A percentile compares a stretch with the other conserved stretches of the same genome.
These are phyloP conservation scores for Glaucomys volans DNA, from an alignment of 2,113 vertebrate genomes.

Conservation along the genomic window DNA sequence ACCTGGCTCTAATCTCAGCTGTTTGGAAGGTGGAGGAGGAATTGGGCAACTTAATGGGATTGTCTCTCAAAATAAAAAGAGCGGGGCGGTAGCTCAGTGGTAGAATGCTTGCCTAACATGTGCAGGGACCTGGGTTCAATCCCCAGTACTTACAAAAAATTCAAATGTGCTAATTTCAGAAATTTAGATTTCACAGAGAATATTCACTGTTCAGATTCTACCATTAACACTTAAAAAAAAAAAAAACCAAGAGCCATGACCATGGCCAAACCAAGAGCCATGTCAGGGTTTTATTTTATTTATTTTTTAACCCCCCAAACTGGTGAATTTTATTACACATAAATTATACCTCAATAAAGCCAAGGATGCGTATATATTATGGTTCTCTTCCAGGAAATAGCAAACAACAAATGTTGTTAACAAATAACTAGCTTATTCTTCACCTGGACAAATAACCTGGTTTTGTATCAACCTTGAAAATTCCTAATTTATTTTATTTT, in stretches of 20 bases:
- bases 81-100: too few relatives aligned
- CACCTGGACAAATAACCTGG: neutral
- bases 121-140: too few relatives aligned
- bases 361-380: neutral
- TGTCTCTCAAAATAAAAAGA: too few relatives aligned
- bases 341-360: conserved; percentile 31
- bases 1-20: too few relatives aligned
- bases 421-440: conserved; percentile 24
- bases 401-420: conserved; percentile 41
- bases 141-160: neutral
- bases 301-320: too few relatives aligned
- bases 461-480: conserved; percentile 39
- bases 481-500: neutral
- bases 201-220: neutral
- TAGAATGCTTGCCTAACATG: too few relatives aligned
- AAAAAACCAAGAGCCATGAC: too few relatives aligned
- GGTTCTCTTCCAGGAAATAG: conserved; percentile 11
- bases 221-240: neutral
- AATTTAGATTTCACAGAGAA: conserved; percentile 6
- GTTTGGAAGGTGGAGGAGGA: too few relatives aligned
- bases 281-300: too few relatives aligned
- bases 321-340: neutral
- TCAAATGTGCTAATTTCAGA: neutral
- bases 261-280: too few relatives aligned
- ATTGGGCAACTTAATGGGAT: too few relatives aligned